Base-by-base conservation (phyloP, 2,888 invertebrate genomes). In the Encarsia formosa region DNA sequence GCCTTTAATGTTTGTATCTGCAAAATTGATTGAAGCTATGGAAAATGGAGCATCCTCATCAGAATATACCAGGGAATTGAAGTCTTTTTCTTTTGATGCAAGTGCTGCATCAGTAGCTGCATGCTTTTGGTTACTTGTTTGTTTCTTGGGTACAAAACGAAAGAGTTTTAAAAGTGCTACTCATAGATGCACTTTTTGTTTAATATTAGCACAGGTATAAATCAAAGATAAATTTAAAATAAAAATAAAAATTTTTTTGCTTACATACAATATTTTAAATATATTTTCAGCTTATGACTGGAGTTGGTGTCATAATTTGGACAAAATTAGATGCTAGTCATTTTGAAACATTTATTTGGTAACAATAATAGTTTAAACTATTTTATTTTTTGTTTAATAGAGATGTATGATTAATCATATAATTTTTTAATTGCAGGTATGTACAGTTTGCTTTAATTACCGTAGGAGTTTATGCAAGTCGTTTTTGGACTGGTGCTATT, bases 1-100 rank as follows among this genome's bases (percentile, higher is more conserved):
- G 0, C 96, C 96, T 0, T 79, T 96, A 63, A 95, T 96, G 90
- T 95, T 93, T 70, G 83, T 95, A 53, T 95, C 96, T 0, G 93
- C 95, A 1, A 90, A 92, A 79, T 87, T 96, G 82, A 90, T 95
- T 61, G 62, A 60, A 32, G 71, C 73, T 3, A 59, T 71, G 34
- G 61, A 61, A 24, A 52, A 64, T 16, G 70, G 67, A 35, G 60
- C 64, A 11, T 86, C 89, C 0, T 85, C 87, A 0, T 71, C 78
- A 22, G 87, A 91, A 65, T 94, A 88, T 68, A 81, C 87, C 1
- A 81, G 81, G 22, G 85, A 92, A 62, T 73, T 95, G 47, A 84
- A 86, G 68, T 76, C 79, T 29, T 93, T 92, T 64, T 86, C 90
- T 1, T 85, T 92, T 62, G 90, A 94, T 65, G 79, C 93, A 40